These are phyloP conservation scores for Cyanoramphus novaezelandiae DNA, from an alignment of 2,113 vertebrate genomes.

Conservation along the genomic window DNA sequence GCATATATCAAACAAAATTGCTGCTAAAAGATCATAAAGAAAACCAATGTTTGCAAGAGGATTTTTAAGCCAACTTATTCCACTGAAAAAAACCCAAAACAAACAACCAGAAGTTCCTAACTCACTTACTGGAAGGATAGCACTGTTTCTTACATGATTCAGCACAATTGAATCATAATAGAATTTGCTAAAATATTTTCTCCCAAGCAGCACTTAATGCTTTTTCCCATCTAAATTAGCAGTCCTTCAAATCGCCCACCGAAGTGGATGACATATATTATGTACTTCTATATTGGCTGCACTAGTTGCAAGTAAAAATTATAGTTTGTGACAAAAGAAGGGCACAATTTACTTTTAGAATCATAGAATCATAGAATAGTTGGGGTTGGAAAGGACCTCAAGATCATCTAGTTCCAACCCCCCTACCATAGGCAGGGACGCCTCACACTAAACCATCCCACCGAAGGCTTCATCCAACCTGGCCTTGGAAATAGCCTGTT, in stretches of 20 bases:
- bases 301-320: background rate
- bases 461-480: no score
- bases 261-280: background rate
- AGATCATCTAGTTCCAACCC: no score
- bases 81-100: background rate
- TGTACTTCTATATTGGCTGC: background rate
- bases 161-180: background rate
- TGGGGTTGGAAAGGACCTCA: no score
- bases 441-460: no score
- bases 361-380: no score
- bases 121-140: background rate
- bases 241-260: background rate
- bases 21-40: background rate
- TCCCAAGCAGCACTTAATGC: background rate
- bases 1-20: background rate
- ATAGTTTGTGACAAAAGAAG: background rate
- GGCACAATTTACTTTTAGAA: background rate
- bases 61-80: background rate
- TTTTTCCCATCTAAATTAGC: background rate
- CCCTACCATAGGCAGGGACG: no score
- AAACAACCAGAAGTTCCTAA: background rate
- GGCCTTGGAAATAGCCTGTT: no score
- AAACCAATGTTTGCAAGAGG: background rate
- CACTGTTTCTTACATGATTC: background rate
- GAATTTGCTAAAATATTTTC: background rate